Evolutionary conservation across 2,113 vertebrate genomes (phyloP).

Genomic region (Azemiops feae): DNA sequence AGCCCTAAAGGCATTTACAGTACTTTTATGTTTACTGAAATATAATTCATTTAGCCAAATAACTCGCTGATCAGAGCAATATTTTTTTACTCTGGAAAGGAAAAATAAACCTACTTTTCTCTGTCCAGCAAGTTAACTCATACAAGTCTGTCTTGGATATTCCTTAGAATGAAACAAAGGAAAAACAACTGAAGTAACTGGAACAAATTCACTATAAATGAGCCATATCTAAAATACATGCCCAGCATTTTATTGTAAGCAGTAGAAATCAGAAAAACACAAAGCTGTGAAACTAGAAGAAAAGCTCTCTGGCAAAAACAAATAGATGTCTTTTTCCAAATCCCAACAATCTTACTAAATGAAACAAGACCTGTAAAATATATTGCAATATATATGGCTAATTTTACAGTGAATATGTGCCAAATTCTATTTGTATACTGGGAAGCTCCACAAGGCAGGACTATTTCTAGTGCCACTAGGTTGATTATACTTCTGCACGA

Average conservation of each 20-base stretch:
- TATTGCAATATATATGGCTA: conserved; percentile 34
- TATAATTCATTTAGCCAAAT: background rate
- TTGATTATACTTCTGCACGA: conserved; percentile 40
- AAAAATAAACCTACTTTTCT: conserved; percentile 28
- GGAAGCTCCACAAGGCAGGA: conserved; percentile 30
- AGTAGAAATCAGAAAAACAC: conserved; percentile 53
- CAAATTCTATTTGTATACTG: conserved; percentile 47
- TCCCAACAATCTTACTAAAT: conserved; percentile 41
- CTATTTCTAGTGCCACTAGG: conserved; percentile 33
- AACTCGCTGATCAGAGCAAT: conserved; percentile 49
- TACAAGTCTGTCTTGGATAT: conserved; percentile 39
- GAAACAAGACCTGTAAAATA: conserved; percentile 32
- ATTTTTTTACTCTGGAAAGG: conserved; percentile 41
- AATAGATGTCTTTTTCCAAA: conserved; percentile 43
- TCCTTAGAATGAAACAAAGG: conserved; percentile 40
- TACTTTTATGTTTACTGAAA: conserved; percentile 37
- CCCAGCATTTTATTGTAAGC: conserved; percentile 27
- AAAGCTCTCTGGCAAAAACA: conserved; percentile 38
- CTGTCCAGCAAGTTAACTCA: conserved; percentile 47
- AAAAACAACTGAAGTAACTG: conserved; percentile 49
- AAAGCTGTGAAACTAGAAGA: conserved; percentile 21
- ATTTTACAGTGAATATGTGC: conserved; percentile 21
- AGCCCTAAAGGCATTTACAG: conserved; percentile 28
- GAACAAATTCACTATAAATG: conserved; percentile 46
- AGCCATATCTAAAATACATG: conserved; percentile 48